phyloP scores from a whole-genome alignment of 2,797 vertebrate species.

The Antrozous pallidus region DNA sequence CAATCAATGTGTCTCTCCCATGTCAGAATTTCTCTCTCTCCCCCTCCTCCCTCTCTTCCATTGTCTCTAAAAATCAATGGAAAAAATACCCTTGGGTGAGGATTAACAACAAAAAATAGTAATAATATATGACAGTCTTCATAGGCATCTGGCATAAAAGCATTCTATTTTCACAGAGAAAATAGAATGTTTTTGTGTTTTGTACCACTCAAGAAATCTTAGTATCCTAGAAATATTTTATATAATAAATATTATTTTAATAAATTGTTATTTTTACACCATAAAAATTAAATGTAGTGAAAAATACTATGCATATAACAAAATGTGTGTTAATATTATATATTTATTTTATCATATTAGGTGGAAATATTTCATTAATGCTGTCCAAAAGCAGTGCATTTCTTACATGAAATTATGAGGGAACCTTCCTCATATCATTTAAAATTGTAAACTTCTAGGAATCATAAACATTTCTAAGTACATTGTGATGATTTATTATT shows the following conservation, averaged over 20 bases:
- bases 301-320: background rate
- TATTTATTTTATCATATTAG: background rate
- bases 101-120: no score
- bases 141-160: no score
- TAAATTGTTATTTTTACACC: background rate
- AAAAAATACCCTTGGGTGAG: no score
- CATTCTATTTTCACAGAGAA: no score
- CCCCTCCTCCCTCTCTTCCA: no score
- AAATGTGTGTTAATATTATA: background rate
- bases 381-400: background rate
- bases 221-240: background rate
- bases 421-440: background rate
- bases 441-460: background rate
- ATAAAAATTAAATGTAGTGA: background rate
- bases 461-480: background rate
- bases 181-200: background rate
- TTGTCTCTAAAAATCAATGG: no score
- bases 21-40: no score
- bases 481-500: background rate
- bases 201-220: background rate
- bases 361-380: background rate
- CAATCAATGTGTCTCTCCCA: no score
- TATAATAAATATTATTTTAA: background rate
- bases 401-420: background rate
- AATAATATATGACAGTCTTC: no score